A percentile compares a stretch with the other conserved stretches of the same genome.
These are phyloP conservation scores for Hanleya hanleyi DNA, from an alignment of 2,888 invertebrate genomes.

Conservation along the genomic window DNA sequence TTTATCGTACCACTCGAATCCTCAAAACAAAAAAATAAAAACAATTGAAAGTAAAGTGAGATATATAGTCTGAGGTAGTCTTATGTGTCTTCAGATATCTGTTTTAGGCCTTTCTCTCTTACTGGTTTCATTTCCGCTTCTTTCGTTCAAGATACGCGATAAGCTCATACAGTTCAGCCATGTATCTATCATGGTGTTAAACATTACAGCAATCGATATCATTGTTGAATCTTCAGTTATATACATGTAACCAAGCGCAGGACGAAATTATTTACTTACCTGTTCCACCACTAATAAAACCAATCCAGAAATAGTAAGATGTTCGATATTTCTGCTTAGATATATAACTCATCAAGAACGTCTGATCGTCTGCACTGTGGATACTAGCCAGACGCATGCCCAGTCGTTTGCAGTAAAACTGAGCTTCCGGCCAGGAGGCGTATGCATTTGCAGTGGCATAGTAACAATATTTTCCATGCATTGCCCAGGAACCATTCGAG, in stretches of 20 bases:
- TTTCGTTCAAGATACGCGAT: too few relatives aligned
- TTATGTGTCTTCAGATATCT: too few relatives aligned
- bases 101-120: too few relatives aligned
- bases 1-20: conserved; percentile 1
- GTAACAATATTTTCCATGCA: background rate
- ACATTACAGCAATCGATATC: too few relatives aligned
- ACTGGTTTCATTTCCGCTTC: too few relatives aligned
- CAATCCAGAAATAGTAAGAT: background rate
- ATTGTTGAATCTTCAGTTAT: too few relatives aligned
- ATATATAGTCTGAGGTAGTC: too few relatives aligned
- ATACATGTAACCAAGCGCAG: too few relatives aligned
- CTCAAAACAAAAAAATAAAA: background rate
- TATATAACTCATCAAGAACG: background rate
- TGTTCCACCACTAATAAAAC: background rate
- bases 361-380: background rate
- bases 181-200: too few relatives aligned
- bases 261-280: too few relatives aligned
- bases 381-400: background rate
- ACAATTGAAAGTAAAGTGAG: background rate
- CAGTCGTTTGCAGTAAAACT: background rate
- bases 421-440: conserved; percentile 2
- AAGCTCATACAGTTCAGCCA: too few relatives aligned
- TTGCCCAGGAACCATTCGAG: background rate
- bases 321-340: background rate
- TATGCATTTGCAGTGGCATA: background rate